These are phyloP conservation scores for Equus quagga DNA, from an alignment of 2,113 vertebrate genomes.

Conservation along the genomic window DNA sequence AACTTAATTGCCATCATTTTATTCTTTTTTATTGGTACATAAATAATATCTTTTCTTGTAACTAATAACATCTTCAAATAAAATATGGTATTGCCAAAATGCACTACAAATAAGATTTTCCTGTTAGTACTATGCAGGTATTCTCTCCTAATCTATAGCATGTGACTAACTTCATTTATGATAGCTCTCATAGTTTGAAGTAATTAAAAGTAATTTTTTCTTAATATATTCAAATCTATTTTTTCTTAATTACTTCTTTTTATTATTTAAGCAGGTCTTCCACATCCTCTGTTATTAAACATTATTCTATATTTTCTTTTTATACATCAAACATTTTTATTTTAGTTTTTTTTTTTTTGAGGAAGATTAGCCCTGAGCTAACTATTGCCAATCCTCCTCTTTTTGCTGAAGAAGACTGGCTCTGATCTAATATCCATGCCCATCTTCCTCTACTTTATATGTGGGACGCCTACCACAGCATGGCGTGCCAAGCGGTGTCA, in stretches of 20 bases:
- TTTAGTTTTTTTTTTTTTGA: background rate
- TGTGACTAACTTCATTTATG: background rate
- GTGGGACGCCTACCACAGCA: no score
- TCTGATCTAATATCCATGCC: no score
- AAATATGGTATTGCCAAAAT: background rate
- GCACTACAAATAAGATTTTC: background rate
- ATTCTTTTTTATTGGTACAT: background rate
- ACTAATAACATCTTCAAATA: background rate
- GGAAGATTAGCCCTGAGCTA: no score
- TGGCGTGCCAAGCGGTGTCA: no score
- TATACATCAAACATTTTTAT: background rate
- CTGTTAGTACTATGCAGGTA: background rate
- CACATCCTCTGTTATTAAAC: background rate
- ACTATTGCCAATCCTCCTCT: no score
- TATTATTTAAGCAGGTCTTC: background rate
- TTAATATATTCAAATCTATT: background rate
- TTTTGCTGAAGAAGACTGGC: no score
- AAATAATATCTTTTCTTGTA: background rate
- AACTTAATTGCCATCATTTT: background rate
- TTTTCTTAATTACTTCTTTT: slow-evolving; percentile 21
- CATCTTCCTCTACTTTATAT: no score
- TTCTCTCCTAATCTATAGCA: background rate
- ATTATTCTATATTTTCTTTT: background rate
- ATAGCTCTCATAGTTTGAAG: background rate
- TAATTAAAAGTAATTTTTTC: background rate